Conservation (phyloP, 2,888 invertebrate genomes). For the Exocentrus adspersus region DNA sequence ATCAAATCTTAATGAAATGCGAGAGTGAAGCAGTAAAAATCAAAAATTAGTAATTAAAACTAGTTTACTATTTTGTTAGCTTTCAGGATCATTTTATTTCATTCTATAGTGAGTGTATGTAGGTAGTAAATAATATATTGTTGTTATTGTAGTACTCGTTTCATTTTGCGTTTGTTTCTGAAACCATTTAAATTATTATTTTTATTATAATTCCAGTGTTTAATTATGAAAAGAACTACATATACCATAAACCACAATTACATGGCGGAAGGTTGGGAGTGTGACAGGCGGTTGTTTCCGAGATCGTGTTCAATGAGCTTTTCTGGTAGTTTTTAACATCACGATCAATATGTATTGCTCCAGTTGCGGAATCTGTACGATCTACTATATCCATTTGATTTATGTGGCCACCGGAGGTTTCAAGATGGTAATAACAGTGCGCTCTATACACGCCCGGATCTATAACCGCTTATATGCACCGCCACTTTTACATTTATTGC, state of each 20-base stretch:
- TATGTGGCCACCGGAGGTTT: constrained; percentile 53
- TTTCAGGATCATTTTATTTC: no score
- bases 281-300: constrained; percentile 21
- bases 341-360: constrained; percentile 61
- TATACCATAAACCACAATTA: background rate
- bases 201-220: no score
- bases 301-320: constrained; percentile 48
- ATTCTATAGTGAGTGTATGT: no score
- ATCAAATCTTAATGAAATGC: no score
- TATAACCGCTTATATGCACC: constrained; percentile 4
- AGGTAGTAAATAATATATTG: no score
- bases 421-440: constrained; percentile 48
- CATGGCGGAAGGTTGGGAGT: constrained; percentile 7
- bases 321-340: constrained; percentile 60
- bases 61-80: no score
- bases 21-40: no score
- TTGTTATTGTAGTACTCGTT: no score
- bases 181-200: no score
- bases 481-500: constrained; percentile 18
- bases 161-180: no score
- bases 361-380: constrained; percentile 59
- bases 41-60: no score
- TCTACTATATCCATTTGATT: constrained; percentile 55
- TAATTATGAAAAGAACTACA: no score
- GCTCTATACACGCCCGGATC: constrained; percentile 28